Conservation (phyloP, 53 echinoderm and acorn worm species). For the Stichopus horrens region DNA sequence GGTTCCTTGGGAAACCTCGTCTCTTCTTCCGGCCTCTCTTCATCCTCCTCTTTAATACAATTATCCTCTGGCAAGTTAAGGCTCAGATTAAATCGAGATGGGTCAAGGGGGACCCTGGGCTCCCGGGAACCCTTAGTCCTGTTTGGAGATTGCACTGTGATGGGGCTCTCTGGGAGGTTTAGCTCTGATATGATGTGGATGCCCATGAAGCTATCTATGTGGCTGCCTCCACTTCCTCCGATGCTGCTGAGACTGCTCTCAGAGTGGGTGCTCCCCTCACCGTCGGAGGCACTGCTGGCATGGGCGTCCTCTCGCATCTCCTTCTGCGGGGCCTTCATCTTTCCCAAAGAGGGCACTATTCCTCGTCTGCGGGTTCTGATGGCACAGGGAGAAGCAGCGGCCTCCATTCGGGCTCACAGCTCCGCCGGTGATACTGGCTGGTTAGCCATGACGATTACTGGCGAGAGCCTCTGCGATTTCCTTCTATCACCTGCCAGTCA, state of each 20-base stretch:
- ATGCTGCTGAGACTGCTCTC: constrained; percentile 33
- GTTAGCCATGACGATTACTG: neutral
- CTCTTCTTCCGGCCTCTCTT: constrained; percentile 48
- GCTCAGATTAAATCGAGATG: constrained; percentile 46
- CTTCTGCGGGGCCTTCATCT: constrained; percentile 34
- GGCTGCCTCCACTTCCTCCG: neutral
- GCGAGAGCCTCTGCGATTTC: neutral
- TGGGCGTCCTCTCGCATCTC: constrained; percentile 7
- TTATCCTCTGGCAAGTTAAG: constrained; percentile 73
- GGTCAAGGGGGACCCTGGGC: constrained; percentile 38
- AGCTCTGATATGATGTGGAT: constrained; percentile 44
- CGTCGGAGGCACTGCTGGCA: constrained; percentile 20
- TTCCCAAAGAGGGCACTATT: neutral
- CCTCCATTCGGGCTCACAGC: neutral
- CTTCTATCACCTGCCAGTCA: neutral
- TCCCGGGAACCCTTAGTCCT: constrained; percentile 38
- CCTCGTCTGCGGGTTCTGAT: constrained; percentile 5
- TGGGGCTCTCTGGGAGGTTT: constrained; percentile 45
- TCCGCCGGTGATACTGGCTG: neutral
- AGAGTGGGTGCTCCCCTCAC: constrained; percentile 37
- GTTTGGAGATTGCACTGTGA: constrained; percentile 48
- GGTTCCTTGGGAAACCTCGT: neutral
- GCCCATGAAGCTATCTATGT: constrained; percentile 29
- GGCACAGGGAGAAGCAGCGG: neutral
- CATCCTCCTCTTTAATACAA: constrained; percentile 65